A percentile compares a stretch with the other conserved stretches of the same genome.
These are phyloP conservation scores for Drosophila kikkawai DNA, from an alignment of 1,140 invertebrate species.

Conservation along the genomic window DNA sequence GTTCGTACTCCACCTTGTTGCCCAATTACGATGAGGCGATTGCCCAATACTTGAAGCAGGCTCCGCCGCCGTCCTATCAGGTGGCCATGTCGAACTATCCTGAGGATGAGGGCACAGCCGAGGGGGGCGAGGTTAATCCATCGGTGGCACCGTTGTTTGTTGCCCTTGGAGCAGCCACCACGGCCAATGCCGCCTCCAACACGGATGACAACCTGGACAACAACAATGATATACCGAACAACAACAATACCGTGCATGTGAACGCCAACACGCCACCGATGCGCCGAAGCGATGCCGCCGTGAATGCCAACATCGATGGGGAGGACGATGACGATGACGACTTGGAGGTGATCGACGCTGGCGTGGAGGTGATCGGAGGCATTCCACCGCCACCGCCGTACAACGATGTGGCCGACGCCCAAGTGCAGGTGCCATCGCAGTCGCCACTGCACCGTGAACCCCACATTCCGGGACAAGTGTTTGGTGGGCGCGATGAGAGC, in stretches of 20 bases:
- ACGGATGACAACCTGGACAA: slow-evolving; percentile 70
- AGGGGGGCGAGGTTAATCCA: slow-evolving; percentile 32
- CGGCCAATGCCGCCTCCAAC: slow-evolving; percentile 47
- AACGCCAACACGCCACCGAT: slow-evolving; percentile 82
- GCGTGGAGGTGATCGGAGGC: slow-evolving; percentile 41
- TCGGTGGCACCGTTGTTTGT: slow-evolving; percentile 62
- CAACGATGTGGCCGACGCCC: slow-evolving; percentile 59
- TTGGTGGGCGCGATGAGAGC: slow-evolving; percentile 65
- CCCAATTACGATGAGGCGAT: slow-evolving; percentile 89
- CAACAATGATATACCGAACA: slow-evolving; percentile 81
- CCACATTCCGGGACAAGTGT: slow-evolving; percentile 71
- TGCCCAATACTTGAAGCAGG: slow-evolving; percentile 87
- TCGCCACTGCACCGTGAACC: slow-evolving; percentile 46
- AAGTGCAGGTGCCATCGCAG: slow-evolving; percentile 56
- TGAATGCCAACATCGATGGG: slow-evolving; percentile 38
- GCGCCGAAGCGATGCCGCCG: slow-evolving; percentile 69
- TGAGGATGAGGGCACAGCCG: slow-evolving; percentile 46
- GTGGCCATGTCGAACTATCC: slow-evolving; percentile 85
- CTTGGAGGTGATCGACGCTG: slow-evolving; percentile 64
- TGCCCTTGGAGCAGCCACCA: slow-evolving; percentile 38
- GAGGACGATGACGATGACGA: slow-evolving; percentile 59
- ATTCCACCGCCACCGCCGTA: slow-evolving; percentile 71
- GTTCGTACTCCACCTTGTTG: slow-evolving; percentile 87
- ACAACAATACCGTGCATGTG: slow-evolving; percentile 81
- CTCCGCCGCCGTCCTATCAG: slow-evolving; percentile 89